phyloP scores from a whole-genome alignment of 2,113 vertebrate species.

The Crotalus helleri region DNA sequence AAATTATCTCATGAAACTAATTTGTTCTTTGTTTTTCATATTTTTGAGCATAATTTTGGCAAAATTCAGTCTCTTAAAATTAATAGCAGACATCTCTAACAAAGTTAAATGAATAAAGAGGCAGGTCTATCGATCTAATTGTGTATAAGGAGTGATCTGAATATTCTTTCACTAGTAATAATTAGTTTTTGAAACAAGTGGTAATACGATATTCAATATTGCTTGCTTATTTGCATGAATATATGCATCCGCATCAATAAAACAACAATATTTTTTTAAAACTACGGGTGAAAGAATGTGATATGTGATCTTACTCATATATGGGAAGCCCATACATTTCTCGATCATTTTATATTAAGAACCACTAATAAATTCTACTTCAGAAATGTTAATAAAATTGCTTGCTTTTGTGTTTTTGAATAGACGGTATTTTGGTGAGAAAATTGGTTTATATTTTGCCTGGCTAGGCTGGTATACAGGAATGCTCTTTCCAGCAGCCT shows the following conservation, averaged over 20 bases:
- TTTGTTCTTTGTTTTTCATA: slow-evolving; percentile 6
- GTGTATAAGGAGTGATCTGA: background rate
- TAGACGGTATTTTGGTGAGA: slow-evolving; percentile 95
- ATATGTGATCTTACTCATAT: background rate
- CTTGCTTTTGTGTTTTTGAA: slow-evolving; percentile 57
- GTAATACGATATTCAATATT: rapidly evolving
- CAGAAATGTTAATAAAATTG: slow-evolving; percentile 21
- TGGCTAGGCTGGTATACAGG: slow-evolving; percentile 98
- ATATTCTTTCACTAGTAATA: background rate
- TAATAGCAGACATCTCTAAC: background rate
- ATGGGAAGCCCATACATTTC: background rate
- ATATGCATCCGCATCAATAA: rapidly evolving
- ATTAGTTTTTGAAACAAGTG: background rate
- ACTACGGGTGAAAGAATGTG: background rate
- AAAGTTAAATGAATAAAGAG: background rate
- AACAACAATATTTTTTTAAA: slow-evolving; percentile 14
- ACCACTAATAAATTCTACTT: background rate
- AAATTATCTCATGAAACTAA: background rate
- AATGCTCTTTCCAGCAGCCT: slow-evolving; percentile 94
- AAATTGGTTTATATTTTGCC: slow-evolving; percentile 94
- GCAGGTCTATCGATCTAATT: background rate
- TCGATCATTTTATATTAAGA: slow-evolving; percentile 1
- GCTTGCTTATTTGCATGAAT: background rate
- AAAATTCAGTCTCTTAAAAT: background rate
- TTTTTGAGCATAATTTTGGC: background rate